Evolutionary conservation across 2,113 vertebrate genomes (phyloP).

Genomic region (Rutilus rutilus): DNA sequence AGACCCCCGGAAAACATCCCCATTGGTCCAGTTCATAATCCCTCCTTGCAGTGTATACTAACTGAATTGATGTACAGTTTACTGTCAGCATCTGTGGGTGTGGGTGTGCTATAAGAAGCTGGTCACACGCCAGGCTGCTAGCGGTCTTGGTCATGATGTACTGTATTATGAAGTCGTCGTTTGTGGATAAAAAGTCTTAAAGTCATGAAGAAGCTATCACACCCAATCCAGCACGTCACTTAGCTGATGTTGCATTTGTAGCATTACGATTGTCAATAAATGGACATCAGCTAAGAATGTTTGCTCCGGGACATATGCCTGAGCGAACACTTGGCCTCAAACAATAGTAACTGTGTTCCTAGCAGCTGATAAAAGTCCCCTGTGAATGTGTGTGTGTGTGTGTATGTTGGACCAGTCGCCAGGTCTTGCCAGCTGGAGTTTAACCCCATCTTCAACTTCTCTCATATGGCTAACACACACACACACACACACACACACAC

Average conservation of each 20-base stretch:
- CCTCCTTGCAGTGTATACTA: no score
- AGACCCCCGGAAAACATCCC: no score
- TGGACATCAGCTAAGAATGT: slow-evolving; percentile 25
- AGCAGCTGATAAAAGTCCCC: slow-evolving; percentile 6
- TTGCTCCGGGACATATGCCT: not conserved
- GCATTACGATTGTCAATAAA: slow-evolving; percentile 23
- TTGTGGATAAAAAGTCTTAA: not conserved
- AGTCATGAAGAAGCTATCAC: not conserved
- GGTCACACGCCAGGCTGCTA: not conserved
- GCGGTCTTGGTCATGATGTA: not conserved
- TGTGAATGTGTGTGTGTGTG: slow-evolving; percentile 16
- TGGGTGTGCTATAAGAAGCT: not conserved
- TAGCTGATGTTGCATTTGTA: slow-evolving; percentile 7
- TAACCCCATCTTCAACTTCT: not conserved
- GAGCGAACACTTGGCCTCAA: slow-evolving; percentile 12
- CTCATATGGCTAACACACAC: not conserved
- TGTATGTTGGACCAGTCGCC: not conserved
- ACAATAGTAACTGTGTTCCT: slow-evolving; percentile 23
- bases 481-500: not conserved
- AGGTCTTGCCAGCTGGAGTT: not conserved
- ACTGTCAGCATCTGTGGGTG: no score
- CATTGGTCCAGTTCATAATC: no score
- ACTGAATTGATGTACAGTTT: no score
- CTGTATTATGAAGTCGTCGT: not conserved
- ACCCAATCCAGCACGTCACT: not conserved